Evolutionary conservation across 2,888 invertebrate genomes (phyloP).

Genomic region (Thysanoteuthis rhombus): DNA sequence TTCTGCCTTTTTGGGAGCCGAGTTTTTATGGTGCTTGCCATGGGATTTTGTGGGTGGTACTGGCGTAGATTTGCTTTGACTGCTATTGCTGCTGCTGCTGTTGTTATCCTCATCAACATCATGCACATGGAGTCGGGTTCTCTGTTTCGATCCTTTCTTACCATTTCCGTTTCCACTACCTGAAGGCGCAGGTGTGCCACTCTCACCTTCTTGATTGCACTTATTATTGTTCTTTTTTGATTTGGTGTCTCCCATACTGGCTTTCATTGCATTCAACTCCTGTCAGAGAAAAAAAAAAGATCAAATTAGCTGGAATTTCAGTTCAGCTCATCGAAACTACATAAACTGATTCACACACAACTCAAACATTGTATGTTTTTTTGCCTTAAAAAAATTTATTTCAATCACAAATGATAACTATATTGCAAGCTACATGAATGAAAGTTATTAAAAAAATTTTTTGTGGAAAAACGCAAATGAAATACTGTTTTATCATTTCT

Average conservation of each 20-base stretch:
- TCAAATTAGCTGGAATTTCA: no score
- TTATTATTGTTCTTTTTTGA: conserved; percentile 25
- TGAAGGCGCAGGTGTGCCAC: neutral
- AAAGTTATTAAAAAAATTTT: no score
- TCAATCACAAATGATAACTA: no score
- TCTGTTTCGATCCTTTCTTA: conserved; percentile 16
- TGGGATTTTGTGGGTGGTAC: neutral
- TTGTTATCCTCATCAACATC: conserved; percentile 13
- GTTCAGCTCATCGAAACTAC: no score
- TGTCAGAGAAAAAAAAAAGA: neutral
- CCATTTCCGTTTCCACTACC: neutral
- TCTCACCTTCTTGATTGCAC: neutral
- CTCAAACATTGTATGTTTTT: neutral
- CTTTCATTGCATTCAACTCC: conserved; percentile 37
- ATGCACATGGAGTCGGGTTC: neutral
- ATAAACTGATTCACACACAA: no score
- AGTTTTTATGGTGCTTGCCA: conserved; percentile 27
- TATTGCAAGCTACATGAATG: neutral
- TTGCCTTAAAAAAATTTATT: neutral
- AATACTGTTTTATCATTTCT: no score
- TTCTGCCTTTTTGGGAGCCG: conserved; percentile 27
- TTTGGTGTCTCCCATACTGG: conserved; percentile 32
- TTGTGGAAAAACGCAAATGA: no score
- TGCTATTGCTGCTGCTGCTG: neutral
- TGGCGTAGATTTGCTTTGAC: neutral